Percentiles rank a stretch among this genome's conserved stretches.
Conservation (phyloP, 2,888 invertebrate species). For the Eupithecia subumbrata region DNA sequence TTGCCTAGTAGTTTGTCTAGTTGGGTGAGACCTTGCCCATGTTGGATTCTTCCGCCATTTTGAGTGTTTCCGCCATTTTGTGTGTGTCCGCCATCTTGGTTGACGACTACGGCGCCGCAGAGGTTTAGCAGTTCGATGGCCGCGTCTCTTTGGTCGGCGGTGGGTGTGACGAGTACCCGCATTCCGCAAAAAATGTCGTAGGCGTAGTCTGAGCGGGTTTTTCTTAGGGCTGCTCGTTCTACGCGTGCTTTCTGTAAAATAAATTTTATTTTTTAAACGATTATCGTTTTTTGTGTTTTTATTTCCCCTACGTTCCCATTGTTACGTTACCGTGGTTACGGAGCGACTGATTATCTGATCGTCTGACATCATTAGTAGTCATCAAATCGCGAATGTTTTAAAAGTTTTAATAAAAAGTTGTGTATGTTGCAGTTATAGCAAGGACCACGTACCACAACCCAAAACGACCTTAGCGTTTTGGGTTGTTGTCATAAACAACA, state of each 20-base stretch:
- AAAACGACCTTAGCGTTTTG: too few relatives aligned
- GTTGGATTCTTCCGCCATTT: conserved; percentile 31
- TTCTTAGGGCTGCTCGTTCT: conserved; percentile 65
- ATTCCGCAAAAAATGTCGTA: conserved; percentile 72
- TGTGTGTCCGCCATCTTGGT: conserved; percentile 40
- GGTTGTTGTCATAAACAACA: too few relatives aligned
- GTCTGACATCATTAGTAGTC: too few relatives aligned
- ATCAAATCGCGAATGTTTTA: too few relatives aligned
- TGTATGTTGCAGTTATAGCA: background rate
- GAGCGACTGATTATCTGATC: too few relatives aligned
- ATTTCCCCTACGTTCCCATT: too few relatives aligned
- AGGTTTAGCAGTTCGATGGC: conserved; percentile 59
- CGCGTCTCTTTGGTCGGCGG: conserved; percentile 60
- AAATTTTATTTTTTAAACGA: background rate
- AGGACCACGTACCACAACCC: too few relatives aligned
- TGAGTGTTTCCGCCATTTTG: conserved; percentile 44
- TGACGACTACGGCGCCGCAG: conserved; percentile 62
- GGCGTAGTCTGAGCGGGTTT: conserved; percentile 62
- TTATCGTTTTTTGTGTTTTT: too few relatives aligned
- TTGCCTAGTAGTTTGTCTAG: conserved; percentile 22
- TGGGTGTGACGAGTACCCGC: conserved; percentile 54
- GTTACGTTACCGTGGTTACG: too few relatives aligned
- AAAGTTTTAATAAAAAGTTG: background rate
- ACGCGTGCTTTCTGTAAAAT: conserved; percentile 70
- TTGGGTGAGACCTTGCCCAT: conserved; percentile 35